phyloP scores from a whole-genome alignment of 2,888 invertebrate species.

The Phlogophora meticulosa region DNA sequence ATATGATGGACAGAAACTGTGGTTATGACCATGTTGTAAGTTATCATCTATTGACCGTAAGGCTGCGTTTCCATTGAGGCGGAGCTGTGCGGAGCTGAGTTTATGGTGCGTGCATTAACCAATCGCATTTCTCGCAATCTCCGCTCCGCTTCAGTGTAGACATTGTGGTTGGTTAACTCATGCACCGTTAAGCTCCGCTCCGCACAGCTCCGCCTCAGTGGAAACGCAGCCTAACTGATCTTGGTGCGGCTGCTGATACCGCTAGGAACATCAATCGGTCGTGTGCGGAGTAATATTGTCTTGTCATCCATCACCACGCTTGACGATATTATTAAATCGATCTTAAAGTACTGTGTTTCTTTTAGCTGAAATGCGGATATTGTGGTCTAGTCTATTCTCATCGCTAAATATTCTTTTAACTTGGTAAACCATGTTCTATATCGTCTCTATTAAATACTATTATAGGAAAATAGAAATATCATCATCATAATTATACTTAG shows the following conservation, averaged over 20 bases:
- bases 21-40: constrained; percentile 6
- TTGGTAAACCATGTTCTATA: too few relatives aligned
- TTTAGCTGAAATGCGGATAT: neutral
- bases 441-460: neutral
- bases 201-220: too few relatives aligned
- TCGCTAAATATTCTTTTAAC: neutral
- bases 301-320: constrained; percentile 7
- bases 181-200: too few relatives aligned
- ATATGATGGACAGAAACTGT: constrained; percentile 13
- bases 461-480: too few relatives aligned
- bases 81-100: too few relatives aligned
- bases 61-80: too few relatives aligned
- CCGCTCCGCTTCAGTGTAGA: too few relatives aligned
- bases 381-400: neutral
- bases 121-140: too few relatives aligned
- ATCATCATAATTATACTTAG: too few relatives aligned
- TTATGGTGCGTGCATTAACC: too few relatives aligned
- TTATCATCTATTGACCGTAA: constrained; percentile 7
- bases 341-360: neutral
- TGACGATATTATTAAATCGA: constrained; percentile 10
- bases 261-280: constrained; percentile 15
- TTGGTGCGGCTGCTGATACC: constrained; percentile 1
- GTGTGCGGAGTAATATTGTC: constrained; percentile 1
- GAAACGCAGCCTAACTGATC: constrained; percentile 26
- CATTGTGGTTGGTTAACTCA: too few relatives aligned